Percentiles rank a stretch among this genome's conserved stretches.
These are phyloP conservation scores for Gastracanthus pulcherrimus DNA, from an alignment of 2,888 invertebrate species.

Conservation along the genomic window DNA sequence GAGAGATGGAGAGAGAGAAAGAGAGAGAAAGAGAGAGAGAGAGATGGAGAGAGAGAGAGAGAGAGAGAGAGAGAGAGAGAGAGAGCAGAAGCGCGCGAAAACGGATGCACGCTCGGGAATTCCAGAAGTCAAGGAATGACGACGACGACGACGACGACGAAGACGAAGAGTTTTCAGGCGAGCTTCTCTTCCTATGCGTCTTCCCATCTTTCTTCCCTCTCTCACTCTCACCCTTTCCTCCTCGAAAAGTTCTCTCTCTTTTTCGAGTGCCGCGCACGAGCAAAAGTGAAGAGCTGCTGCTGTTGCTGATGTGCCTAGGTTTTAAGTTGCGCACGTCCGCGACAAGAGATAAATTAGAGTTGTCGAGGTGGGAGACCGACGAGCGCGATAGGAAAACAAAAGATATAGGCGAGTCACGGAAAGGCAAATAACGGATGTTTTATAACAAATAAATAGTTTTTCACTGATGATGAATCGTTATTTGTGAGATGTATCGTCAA, in stretches of 20 bases:
- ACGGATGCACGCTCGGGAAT: not conserved
- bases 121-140: not conserved
- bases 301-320: not conserved
- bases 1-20: too few species aligned
- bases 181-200: not conserved
- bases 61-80: not conserved
- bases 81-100: not conserved
- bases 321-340: constrained; percentile 4
- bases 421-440: too few species aligned
- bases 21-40: not conserved
- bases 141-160: constrained; percentile 4
- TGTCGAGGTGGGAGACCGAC: not conserved
- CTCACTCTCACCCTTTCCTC: not conserved
- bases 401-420: not conserved
- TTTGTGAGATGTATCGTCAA: too few species aligned
- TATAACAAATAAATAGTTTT: too few species aligned
- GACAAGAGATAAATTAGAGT: constrained; percentile 34
- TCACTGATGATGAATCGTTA: too few species aligned
- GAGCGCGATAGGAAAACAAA: too few species aligned
- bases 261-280: not conserved
- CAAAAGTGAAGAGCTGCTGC: not conserved
- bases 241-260: too few species aligned
- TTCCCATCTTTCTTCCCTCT: not conserved
- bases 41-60: not conserved
- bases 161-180: not conserved